Evolutionary conservation across 2,797 vertebrate species (phyloP).

Genomic region (Otolemur crassicaudatus): DNA sequence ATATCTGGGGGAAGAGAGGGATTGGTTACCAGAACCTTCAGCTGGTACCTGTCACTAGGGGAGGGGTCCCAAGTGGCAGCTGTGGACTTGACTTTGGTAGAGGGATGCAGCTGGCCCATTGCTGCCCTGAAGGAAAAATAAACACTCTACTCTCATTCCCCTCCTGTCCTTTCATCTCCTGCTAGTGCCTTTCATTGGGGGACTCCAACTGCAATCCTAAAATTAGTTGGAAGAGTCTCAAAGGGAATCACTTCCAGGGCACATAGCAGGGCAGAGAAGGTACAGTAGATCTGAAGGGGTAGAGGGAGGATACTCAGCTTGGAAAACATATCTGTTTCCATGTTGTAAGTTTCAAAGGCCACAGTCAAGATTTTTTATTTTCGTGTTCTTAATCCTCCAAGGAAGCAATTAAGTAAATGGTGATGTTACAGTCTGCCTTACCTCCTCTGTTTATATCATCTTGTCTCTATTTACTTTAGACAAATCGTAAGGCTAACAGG

Average conservation of each 20-base stretch:
- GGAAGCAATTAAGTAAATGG: slow-evolving; percentile 9
- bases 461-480: slow-evolving; percentile 21
- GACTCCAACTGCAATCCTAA: background rate
- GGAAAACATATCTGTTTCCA: background rate
- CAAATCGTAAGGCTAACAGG: background rate
- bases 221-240: background rate
- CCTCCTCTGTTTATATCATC: background rate
- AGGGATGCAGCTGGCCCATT: background rate
- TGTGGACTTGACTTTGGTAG: background rate
- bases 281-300: background rate
- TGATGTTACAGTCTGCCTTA: background rate
- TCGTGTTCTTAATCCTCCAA: slow-evolving; percentile 50
- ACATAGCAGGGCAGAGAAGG: background rate
- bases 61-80: background rate
- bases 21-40: background rate
- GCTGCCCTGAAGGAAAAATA: background rate
- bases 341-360: background rate
- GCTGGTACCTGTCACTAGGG: background rate
- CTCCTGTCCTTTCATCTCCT: background rate
- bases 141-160: background rate
- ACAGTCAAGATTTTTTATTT: background rate
- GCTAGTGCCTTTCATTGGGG: background rate
- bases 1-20: background rate
- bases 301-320: background rate
- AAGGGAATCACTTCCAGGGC: background rate